A percentile compares a stretch with the other conserved stretches of the same genome.
phyloP scores from a whole-genome alignment of 2,113 vertebrate genomes.

The Circaetus cinerascens region DNA sequence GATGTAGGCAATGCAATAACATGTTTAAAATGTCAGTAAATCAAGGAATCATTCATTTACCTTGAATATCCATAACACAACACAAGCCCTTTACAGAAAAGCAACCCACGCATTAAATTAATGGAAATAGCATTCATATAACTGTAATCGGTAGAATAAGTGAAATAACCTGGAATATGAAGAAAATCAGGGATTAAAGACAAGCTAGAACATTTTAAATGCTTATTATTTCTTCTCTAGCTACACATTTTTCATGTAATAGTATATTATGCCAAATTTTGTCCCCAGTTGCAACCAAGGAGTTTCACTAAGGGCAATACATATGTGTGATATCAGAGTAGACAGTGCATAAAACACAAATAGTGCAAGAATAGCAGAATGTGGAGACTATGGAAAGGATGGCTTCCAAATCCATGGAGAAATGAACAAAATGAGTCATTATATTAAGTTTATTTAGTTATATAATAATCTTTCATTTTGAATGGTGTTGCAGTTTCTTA shows the following conservation, averaged over 20 bases:
- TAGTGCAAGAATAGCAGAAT: background rate
- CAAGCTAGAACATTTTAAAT: background rate
- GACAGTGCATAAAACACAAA: background rate
- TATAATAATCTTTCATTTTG: background rate
- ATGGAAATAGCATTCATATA: background rate
- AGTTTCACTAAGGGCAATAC: background rate
- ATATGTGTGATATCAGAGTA: background rate
- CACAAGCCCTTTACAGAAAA: slow-evolving; percentile 21
- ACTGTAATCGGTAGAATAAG: background rate
- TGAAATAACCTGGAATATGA: background rate
- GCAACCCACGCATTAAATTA: background rate
- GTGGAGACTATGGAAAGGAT: background rate
- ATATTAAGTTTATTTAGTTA: background rate
- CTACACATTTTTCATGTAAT: background rate
- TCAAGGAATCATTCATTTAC: background rate
- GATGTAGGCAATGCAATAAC: background rate
- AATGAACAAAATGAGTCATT: background rate
- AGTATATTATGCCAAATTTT: background rate
- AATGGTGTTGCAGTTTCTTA: background rate
- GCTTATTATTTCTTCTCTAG: background rate
- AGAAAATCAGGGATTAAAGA: background rate
- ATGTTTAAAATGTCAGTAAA: background rate
- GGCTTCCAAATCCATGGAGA: background rate
- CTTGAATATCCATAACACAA: slow-evolving; percentile 3
- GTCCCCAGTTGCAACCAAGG: background rate